Percentiles rank a stretch among this genome's conserved stretches.
Conservation (phyloP, 2,888 invertebrate genomes). For the Helleia helle region DNA sequence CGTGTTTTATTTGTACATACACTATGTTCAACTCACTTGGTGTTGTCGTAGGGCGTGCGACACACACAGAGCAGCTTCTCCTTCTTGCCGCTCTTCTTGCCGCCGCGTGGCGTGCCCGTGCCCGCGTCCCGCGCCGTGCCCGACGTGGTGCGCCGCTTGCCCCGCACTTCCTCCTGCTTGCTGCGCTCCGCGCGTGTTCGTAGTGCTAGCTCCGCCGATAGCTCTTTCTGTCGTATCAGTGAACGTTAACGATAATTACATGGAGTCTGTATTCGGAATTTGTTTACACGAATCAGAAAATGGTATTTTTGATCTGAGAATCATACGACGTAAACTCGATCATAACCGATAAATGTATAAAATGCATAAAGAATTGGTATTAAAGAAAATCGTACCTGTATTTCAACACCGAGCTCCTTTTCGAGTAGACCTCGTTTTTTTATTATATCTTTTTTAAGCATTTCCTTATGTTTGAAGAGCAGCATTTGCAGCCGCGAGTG, state of each 20-base stretch:
- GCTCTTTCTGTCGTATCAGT: constrained; percentile 86
- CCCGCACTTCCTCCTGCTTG: constrained; percentile 79
- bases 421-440: constrained; percentile 92
- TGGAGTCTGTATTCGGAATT: too few relatives aligned
- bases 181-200: constrained; percentile 81
- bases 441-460: constrained; percentile 93
- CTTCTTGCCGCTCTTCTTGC: constrained; percentile 68
- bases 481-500: constrained; percentile 80
- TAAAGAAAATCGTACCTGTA: constrained; percentile 74
- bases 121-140: constrained; percentile 34
- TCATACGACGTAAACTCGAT: too few relatives aligned
- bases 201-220: constrained; percentile 81
- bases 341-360: background rate
- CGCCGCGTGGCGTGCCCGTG: constrained; percentile 23
- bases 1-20: too few relatives aligned
- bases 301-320: too few relatives aligned
- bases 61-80: constrained; percentile 93
- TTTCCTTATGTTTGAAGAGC: constrained; percentile 90
- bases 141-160: constrained; percentile 47
- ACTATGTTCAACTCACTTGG: constrained; percentile 83
- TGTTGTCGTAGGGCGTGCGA: constrained; percentile 94
- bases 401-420: constrained; percentile 91
- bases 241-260: too few relatives aligned
- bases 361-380: too few relatives aligned
- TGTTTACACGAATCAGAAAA: too few relatives aligned